Evolutionary conservation across 1,140 invertebrate species (phyloP).

Genomic region (Caenorhabditis brenneri): DNA sequence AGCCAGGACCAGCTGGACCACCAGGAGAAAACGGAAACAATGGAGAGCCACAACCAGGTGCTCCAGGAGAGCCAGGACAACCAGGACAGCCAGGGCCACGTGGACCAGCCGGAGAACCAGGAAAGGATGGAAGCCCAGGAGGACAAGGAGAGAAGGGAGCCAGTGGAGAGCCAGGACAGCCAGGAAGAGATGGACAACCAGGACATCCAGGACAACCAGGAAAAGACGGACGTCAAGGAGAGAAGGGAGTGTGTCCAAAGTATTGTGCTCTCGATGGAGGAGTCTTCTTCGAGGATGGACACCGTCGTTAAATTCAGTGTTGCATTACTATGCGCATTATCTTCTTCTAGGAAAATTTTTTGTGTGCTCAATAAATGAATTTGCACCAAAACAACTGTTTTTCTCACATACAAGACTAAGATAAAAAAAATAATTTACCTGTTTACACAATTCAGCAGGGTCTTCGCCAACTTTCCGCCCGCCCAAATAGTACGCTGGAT

Average conservation of each 20-base stretch:
- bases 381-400: background rate
- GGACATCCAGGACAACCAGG: too few relatives aligned
- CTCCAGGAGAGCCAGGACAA: constrained; percentile 46
- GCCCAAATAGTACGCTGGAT: constrained; percentile 66
- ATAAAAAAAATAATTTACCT: background rate
- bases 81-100: constrained; percentile 56
- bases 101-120: too few relatives aligned
- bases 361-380: background rate
- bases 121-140: constrained; percentile 47
- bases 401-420: background rate
- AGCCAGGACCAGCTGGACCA: constrained; percentile 44
- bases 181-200: constrained; percentile 47
- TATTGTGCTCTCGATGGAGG: constrained; percentile 60
- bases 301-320: constrained; percentile 50
- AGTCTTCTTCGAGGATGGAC: constrained; percentile 62
- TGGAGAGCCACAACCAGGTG: constrained; percentile 19
- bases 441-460: constrained; percentile 81
- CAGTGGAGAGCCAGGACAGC: constrained; percentile 44
- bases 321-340: background rate
- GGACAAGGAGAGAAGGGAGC: constrained; percentile 48
- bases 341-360: background rate
- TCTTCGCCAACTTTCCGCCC: constrained; percentile 79
- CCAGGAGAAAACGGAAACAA: constrained; percentile 49
- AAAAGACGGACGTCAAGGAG: constrained; percentile 46
- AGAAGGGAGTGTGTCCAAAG: constrained; percentile 10